Conservation (phyloP, 2,888 invertebrate genomes). For the Xanthostigma xanthostigma region DNA sequence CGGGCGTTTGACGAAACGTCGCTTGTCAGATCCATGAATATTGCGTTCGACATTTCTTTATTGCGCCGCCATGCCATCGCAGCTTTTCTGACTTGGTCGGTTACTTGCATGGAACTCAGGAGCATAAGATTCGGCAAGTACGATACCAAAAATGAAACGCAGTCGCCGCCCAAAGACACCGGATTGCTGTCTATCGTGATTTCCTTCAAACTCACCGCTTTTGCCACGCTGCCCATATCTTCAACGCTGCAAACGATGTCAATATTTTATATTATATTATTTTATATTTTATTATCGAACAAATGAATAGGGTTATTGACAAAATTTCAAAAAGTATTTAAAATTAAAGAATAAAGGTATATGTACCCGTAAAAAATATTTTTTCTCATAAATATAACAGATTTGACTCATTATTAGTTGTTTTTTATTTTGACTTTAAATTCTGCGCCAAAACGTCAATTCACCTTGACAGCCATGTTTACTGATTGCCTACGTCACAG, state of each 20-base stretch:
- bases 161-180: constrained; percentile 64
- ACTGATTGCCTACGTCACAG: no score
- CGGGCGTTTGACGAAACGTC: constrained; percentile 42
- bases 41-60: constrained; percentile 56
- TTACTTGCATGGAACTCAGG: constrained; percentile 64
- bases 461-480: no score
- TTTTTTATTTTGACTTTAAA: no score
- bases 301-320: no score
- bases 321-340: no score
- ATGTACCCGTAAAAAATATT: no score
- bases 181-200: constrained; percentile 80
- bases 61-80: constrained; percentile 68
- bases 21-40: constrained; percentile 45
- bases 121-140: constrained; percentile 58
- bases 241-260: constrained; percentile 46
- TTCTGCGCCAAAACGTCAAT: no score
- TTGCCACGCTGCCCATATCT: constrained; percentile 69
- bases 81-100: constrained; percentile 60
- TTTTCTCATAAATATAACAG: no score
- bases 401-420: no score
- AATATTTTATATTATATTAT: neutral
- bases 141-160: constrained; percentile 66
- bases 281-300: no score
- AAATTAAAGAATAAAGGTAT: no score
- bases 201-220: constrained; percentile 62